Base-by-base conservation (phyloP, 2,113 vertebrate species). In the Platysteira castanea region DNA sequence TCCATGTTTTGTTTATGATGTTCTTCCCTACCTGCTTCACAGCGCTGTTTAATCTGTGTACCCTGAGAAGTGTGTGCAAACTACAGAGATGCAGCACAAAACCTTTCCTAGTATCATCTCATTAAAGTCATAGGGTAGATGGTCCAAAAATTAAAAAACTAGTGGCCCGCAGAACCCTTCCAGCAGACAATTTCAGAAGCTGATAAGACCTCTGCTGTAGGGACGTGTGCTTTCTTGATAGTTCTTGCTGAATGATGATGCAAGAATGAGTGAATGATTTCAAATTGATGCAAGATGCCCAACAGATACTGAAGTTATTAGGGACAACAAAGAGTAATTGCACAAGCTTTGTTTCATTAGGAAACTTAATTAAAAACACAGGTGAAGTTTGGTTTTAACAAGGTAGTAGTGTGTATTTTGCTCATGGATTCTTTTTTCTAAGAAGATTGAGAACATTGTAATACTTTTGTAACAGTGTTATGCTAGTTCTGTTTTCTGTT, bases 1-100 rank as follows among this genome's bases (percentile, higher is more conserved):
- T 2, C 12, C 1, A 1, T 1, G 0, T 44, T 90, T 46, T 74
- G 14, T 28, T 76, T 80, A 41, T 6, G 3, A 0, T 64, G 54
- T 78, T 71, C 27, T 87, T 86, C 12, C 4, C 42, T 59, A 12
- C 7, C 13, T 49, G 12, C 54, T 84, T 84, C 47, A 13, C 18
- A 17, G 20, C n/a, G 15, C 24, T 68, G 0, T 82, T 88, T 33
- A 59, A 5, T 52, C 35, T 69, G 10, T 23, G 30, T 41, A 39
- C 20, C 15, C 4, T 24, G 16, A 70, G 18, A 35, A 81, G 9
- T 15, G 20, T 24, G 15, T 80, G 46, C 33, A 61, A 60, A 33
- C 31, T 39, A 15, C 53, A 49, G 18, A 77, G 15, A 9, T 74
- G 22, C 33, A 50, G 39, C 26, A 37, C 24, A 71, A 89, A 90